Evolutionary conservation across 2,797 vertebrate genomes (phyloP).

Genomic region (Masticophis lateralis): DNA sequence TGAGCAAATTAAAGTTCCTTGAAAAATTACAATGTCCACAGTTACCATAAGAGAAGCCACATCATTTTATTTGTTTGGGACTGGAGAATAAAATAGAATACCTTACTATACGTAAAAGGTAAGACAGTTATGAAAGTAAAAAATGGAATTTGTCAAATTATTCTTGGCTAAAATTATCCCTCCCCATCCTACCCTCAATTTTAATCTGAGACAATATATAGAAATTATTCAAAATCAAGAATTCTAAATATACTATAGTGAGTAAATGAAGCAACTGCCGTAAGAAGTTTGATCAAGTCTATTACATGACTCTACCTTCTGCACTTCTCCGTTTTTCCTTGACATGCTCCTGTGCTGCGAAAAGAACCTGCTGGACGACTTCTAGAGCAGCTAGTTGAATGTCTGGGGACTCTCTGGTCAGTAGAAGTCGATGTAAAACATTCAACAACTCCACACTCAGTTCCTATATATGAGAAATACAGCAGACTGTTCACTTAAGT

Average conservation of each 20-base stretch:
- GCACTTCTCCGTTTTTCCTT: slow-evolving; percentile 89
- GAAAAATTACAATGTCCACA: background rate
- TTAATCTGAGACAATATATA: background rate
- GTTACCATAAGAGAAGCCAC: background rate
- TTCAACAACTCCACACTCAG: slow-evolving; percentile 87
- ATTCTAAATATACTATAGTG: background rate
- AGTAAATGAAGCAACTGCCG: background rate
- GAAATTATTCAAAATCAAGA: background rate
- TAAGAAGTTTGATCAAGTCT: background rate
- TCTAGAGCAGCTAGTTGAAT: slow-evolving; percentile 85
- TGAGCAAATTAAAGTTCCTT: background rate
- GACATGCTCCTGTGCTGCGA: slow-evolving; percentile 86
- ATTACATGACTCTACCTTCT: slow-evolving; percentile 75
- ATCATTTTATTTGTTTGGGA: background rate
- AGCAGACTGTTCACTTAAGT: slow-evolving; percentile 2
- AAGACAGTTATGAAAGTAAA: background rate
- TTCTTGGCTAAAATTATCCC: background rate
- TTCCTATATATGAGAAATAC: slow-evolving; percentile 68
- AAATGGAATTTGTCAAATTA: background rate
- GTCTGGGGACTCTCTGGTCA: slow-evolving; percentile 83
- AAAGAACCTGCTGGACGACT: slow-evolving; percentile 81
- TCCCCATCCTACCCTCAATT: background rate
- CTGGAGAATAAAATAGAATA: background rate
- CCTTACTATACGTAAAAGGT: background rate
- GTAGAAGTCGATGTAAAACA: slow-evolving; percentile 86